Base-by-base conservation (phyloP, 2,797 vertebrate species). In the Cetoscarus ocellatus region DNA sequence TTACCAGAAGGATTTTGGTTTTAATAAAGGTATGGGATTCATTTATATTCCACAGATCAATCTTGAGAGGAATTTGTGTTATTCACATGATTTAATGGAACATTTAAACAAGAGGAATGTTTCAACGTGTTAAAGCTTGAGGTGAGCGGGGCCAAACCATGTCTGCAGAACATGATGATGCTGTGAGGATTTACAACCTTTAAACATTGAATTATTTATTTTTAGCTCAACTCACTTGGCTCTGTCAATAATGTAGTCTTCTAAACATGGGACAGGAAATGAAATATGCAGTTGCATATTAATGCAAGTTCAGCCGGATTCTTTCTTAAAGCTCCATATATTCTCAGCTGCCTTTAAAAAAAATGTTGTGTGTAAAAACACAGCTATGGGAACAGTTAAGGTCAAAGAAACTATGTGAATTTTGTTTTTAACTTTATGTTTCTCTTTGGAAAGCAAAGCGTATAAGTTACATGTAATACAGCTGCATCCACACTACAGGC, bases 251-350 rank as follows among this genome's bases (percentile, higher is more conserved):
- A 27, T 67, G 72, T 60, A 81, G 82, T 83, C 73, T 83, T 88
- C 87, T 72, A 81, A 86, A 78, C 79, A 74, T 10, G 40, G 59
- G 52, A 45, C 68, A 70, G 52, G 52, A 8, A 78, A 58, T 70
- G 54, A 81, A 89, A 78, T 87, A 77, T 87, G 80, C 73, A 87
- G 61, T 74, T 60, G 48, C 63, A 10, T 83, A 78, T 89, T 89
- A 83, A 75, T 50, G 39, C 39, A 76, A 57, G 62, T 40, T 42
- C 18, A 36, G 67, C 66, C 73, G 70, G 69, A 92, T 80, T 90
- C 77, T 76, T 86, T 78, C 75, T 74, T 48, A 88, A 90, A 86
- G 87, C 78, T 52, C 73, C 48, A 54, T 69, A 77, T 69, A 60
- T 73, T 79, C 47, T 65, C 75, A 64, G 70, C 77, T 47, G 69